These are phyloP conservation scores for Cepaea hortensis DNA, from an alignment of 2,888 invertebrate species.

Conservation along the genomic window DNA sequence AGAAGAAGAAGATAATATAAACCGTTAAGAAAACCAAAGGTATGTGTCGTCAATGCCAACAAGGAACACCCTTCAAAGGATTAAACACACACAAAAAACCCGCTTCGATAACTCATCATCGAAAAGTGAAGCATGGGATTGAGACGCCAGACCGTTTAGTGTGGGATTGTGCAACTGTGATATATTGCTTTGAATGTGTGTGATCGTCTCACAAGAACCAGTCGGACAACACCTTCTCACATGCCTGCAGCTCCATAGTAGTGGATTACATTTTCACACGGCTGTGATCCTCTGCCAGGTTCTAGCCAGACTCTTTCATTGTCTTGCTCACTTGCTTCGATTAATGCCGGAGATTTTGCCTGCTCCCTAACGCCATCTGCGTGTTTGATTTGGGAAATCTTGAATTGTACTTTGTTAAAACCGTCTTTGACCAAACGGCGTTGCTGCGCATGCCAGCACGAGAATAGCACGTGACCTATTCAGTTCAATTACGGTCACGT, in stretches of 20 bases:
- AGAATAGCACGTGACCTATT: constrained; percentile 41
- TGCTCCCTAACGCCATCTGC: constrained; percentile 35
- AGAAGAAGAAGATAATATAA: background rate
- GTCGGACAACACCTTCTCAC: background rate
- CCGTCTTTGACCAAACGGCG: constrained; percentile 16
- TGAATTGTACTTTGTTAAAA: constrained; percentile 27
- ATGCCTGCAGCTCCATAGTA: constrained; percentile 11
- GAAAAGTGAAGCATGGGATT: background rate
- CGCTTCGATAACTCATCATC: background rate
- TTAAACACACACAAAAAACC: background rate
- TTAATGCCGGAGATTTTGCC: constrained; percentile 19
- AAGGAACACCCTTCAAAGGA: background rate
- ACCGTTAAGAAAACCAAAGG: background rate
- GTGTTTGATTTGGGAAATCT: constrained; percentile 40
- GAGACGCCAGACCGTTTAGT: background rate
- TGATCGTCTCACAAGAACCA: background rate
- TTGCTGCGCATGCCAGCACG: constrained; percentile 38
- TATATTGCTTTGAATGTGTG: background rate
- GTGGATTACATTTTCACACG: constrained; percentile 19
- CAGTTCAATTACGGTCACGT: constrained; percentile 46
- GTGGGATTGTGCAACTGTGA: background rate
- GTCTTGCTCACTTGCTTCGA: constrained; percentile 22
- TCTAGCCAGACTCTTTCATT: background rate
- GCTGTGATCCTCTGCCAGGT: background rate
- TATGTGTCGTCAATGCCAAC: no score